Percentiles rank a stretch among this genome's conserved stretches.
Evolutionary conservation across 2,888 invertebrate genomes (phyloP).

Genomic region (Automeris io): DNA sequence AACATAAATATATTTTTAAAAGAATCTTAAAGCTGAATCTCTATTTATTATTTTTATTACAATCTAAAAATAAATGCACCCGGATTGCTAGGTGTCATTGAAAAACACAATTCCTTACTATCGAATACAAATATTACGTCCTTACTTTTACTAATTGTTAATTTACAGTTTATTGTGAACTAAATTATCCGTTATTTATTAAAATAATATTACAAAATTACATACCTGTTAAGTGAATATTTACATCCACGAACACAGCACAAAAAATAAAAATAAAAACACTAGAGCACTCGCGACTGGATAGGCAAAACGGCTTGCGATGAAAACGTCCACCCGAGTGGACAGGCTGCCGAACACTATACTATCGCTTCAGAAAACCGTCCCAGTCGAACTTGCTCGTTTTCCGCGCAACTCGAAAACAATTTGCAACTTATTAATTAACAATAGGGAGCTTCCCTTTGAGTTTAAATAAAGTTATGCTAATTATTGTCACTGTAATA

Average conservation of each 20-base stretch:
- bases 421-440: slow-evolving; percentile 31
- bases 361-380: slow-evolving; percentile 11
- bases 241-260: slow-evolving; percentile 58
- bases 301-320: slow-evolving; percentile 12
- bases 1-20: no score
- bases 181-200: slow-evolving; percentile 16
- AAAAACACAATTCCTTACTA: slow-evolving; percentile 1
- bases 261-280: slow-evolving; percentile 41
- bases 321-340: slow-evolving; percentile 42
- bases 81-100: slow-evolving; percentile 2
- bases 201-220: slow-evolving; percentile 20
- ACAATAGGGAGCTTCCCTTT: slow-evolving; percentile 24
- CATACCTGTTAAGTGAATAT: slow-evolving; percentile 39
- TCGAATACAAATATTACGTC: slow-evolving; percentile 9
- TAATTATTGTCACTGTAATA: no score
- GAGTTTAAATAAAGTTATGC: slow-evolving; percentile 8
- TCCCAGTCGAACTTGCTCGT: slow-evolving; percentile 4
- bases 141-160: slow-evolving; percentile 25
- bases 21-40: no score
- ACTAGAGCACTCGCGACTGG: slow-evolving; percentile 54
- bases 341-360: slow-evolving; percentile 52
- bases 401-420: slow-evolving; percentile 22
- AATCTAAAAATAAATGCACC: slow-evolving; percentile 3
- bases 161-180: slow-evolving; percentile 26
- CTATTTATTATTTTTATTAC: background rate